A percentile compares a stretch with the other conserved stretches of the same genome.
Conservation (phyloP, 2,797 vertebrate genomes). For the Liasis olivaceus region DNA sequence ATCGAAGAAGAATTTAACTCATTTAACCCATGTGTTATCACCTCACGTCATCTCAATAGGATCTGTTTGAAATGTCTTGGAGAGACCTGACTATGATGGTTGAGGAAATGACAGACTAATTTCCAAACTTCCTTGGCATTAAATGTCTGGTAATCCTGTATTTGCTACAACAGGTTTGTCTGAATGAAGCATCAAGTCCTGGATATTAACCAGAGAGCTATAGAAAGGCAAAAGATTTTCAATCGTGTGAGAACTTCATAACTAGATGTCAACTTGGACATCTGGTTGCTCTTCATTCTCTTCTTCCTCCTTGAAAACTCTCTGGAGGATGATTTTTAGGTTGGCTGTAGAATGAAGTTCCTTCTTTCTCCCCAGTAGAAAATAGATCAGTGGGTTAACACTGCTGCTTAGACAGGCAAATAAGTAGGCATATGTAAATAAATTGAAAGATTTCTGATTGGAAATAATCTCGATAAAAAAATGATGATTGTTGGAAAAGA, state of each 20-base stretch:
- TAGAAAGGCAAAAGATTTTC: not conserved
- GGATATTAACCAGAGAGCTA: not conserved
- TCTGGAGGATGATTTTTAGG: not conserved
- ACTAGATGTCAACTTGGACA: not conserved
- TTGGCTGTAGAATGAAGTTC: not conserved
- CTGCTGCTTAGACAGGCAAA: slow-evolving; percentile 8
- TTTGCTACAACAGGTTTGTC: not conserved
- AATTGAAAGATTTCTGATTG: not conserved
- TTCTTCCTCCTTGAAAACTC: not conserved
- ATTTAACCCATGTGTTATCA: no score
- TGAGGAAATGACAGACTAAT: not conserved
- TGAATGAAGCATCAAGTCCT: not conserved
- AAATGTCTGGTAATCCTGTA: not conserved
- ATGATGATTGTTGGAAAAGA: slow-evolving; percentile 43
- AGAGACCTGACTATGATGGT: not conserved
- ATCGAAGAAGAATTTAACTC: no score
- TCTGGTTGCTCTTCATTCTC: not conserved
- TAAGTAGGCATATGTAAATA: not conserved
- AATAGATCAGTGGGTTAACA: not conserved
- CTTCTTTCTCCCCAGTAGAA: not conserved
- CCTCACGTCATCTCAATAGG: no score
- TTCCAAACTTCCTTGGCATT: not conserved
- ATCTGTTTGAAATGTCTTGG: no score
- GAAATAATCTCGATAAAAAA: not conserved
- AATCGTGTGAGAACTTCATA: not conserved